phyloP scores from a whole-genome alignment of 2,113 vertebrate genomes.

The Microtus pennsylvanicus region DNA sequence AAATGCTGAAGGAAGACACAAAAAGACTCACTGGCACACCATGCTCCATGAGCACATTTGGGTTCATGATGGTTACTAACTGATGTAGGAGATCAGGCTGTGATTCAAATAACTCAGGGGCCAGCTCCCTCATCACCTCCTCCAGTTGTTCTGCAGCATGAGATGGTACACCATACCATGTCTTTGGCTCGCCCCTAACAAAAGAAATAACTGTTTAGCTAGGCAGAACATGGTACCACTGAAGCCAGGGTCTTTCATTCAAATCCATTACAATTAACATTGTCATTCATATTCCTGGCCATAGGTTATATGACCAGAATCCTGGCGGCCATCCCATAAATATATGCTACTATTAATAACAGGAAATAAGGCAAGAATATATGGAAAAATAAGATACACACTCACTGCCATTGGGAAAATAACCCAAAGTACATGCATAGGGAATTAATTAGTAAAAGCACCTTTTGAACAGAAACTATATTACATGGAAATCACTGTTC shows the following conservation, averaged over 20 bases:
- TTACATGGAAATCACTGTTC: background rate
- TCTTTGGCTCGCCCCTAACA: slow-evolving; percentile 97
- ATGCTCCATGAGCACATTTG: slow-evolving; percentile 98
- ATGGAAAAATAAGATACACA: background rate
- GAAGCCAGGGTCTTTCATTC: slow-evolving; percentile 7
- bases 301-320: slow-evolving; percentile 28
- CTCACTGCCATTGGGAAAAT: background rate
- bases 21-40: slow-evolving; percentile 94
- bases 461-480: background rate
- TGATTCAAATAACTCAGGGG: slow-evolving; percentile 97
- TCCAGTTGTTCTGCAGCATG: slow-evolving; percentile 97
- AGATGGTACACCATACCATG: slow-evolving; percentile 98
- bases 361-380: background rate
- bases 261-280: slow-evolving; percentile 23
- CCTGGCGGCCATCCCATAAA: slow-evolving; percentile 10
- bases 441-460: background rate
- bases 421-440: slow-evolving; percentile 18
- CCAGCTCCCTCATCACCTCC: slow-evolving; percentile 97
- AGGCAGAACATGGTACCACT: background rate
- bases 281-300: background rate
- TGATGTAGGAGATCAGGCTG: slow-evolving; percentile 98
- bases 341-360: background rate
- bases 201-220: slow-evolving; percentile 63
- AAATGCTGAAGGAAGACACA: slow-evolving; percentile 52
- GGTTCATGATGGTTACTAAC: slow-evolving; percentile 99